Evolutionary conservation across 2,888 invertebrate genomes (phyloP), one percentile per base, ranked within the genome.

Genomic region (Mantis religiosa): DNA sequence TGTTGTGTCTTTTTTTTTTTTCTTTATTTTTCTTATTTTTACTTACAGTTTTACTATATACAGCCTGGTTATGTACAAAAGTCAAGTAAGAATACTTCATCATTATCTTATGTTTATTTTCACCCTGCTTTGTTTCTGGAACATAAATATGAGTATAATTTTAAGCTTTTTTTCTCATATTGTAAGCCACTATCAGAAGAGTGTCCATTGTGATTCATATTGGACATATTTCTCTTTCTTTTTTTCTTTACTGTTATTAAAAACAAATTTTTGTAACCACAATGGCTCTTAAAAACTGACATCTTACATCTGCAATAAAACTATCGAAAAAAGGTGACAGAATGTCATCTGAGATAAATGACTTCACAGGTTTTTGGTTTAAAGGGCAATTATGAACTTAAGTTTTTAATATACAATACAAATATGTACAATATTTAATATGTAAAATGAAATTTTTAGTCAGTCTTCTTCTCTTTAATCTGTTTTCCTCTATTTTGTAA

Each of bases 61-160:
- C 90, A 90, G 86, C 86, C 47, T 88, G 86, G 87, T 88, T 90
- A 89, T 90, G 82, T 90, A 89, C 89, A 90, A 90, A 90, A 90
- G 87, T 88, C 54, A 88, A 89, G 85, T 89, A 89, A 88, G 87
- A 89, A 88, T 89, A 90, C 87, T 88, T 85, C 84, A 28, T 54
- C 86, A 89, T 83, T 89, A 82, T 88, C 82, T 85, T 89, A 83
- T 82, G 85, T 88, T 88, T 83, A 34, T 88, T 83, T 90, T 84
- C 85, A 90, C 90, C 90, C 90, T 90, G 90, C 89, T 85, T 90
- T 88, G 83, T 90, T 87, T 90, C 54, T 87, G 86, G 71, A 87
- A 86, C 83, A 86, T 89, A 87, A 87, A 88, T 83, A 88, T 85
- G 87, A 89, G 81, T 83, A 87, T 71, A 88, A 84, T 87, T 87